Conservation (phyloP, 1,140 invertebrate species). For the Temnothorax curvispinosus region DNA sequence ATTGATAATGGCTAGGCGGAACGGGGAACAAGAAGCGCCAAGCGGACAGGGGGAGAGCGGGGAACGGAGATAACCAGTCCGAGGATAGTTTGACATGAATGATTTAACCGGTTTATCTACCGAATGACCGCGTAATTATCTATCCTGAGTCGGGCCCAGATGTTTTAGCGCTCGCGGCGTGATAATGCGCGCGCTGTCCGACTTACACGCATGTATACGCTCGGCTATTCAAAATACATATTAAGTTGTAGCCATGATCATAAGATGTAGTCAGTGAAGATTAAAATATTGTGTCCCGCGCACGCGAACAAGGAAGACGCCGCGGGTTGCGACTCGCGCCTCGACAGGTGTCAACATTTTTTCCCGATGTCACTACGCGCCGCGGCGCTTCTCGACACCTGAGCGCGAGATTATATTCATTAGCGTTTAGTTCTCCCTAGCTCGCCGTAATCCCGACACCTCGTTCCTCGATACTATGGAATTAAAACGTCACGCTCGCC, state of each 20-base stretch:
- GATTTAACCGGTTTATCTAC: slow-evolving; percentile 47
- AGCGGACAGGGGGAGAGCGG: not conserved
- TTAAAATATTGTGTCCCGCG: not conserved
- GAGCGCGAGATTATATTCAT: slow-evolving; percentile 43
- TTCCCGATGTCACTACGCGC: not conserved
- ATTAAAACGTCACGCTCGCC: slow-evolving; percentile 44
- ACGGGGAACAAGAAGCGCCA: not conserved
- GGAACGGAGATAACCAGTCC: slow-evolving; percentile 28
- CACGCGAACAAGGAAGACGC: not conserved
- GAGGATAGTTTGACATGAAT: slow-evolving; percentile 46
- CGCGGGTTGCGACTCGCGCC: not conserved
- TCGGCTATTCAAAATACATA: not conserved
- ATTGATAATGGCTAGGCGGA: slow-evolving; percentile 31
- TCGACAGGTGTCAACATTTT: slow-evolving; percentile 20
- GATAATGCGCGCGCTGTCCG: slow-evolving; percentile 5
- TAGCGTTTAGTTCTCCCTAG: not conserved
- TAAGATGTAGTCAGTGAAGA: not conserved
- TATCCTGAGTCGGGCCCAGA: not conserved
- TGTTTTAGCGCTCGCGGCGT: slow-evolving; percentile 31
- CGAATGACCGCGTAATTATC: slow-evolving; percentile 37
- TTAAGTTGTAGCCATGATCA: not conserved
- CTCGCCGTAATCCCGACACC: not conserved
- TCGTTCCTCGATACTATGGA: slow-evolving; percentile 1
- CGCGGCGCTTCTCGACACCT: not conserved
- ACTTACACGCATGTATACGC: not conserved